Percentiles rank a stretch among this genome's conserved stretches.
Conservation (phyloP, 1,140 invertebrate genomes). For the Parapsyche elsis region DNA sequence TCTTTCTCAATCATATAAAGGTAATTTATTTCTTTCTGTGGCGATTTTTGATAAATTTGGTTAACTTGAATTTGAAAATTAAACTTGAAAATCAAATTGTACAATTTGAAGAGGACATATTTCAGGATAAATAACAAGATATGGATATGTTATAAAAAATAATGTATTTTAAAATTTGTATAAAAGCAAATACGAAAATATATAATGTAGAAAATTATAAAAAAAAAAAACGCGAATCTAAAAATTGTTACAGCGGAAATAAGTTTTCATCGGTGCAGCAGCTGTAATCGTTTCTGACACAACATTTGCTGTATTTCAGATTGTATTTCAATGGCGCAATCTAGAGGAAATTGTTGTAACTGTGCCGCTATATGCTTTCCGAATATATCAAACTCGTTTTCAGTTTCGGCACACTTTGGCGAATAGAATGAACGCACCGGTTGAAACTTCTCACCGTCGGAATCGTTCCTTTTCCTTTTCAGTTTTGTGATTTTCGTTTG, state of each 20-base stretch:
- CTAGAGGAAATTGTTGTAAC: neutral
- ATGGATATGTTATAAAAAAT: neutral
- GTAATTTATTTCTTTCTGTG: too few species aligned
- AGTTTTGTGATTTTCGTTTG: neutral
- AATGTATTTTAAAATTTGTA: neutral
- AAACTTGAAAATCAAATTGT: too few species aligned
- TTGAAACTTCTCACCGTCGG: neutral
- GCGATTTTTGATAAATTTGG: too few species aligned
- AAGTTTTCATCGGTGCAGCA: neutral
- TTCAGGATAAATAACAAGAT: too few species aligned
- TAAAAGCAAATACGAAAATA: neutral
- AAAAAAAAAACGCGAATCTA: neutral
- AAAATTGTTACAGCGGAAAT: neutral
- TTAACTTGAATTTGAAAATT: too few species aligned
- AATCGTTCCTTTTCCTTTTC: neutral
- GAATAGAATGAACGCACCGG: neutral
- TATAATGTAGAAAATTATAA: neutral
- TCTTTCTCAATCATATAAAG: too few species aligned
- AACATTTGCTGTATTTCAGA: neutral
- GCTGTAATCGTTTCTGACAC: neutral
- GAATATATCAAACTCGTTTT: neutral
- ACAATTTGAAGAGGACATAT: too few species aligned
- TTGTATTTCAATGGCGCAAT: neutral
- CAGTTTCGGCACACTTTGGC: neutral
- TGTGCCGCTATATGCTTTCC: neutral